A percentile compares a stretch with the other conserved stretches of the same genome.
Conservation (phyloP, 2,888 invertebrate species). For the Pogonocherus hispidulus region DNA sequence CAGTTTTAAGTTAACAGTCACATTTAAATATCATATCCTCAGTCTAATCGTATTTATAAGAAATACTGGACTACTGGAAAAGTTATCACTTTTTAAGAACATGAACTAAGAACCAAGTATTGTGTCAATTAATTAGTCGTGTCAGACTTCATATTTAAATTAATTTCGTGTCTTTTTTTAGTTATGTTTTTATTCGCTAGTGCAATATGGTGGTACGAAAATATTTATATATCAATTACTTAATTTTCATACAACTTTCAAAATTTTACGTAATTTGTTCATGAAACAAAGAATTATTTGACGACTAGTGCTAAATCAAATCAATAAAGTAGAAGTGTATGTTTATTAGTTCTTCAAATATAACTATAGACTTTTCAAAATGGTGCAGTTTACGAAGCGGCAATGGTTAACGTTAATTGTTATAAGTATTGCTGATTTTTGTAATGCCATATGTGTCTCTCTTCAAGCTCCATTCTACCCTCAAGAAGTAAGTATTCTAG, state of each 20-base stretch:
- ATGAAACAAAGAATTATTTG: constrained; percentile 16
- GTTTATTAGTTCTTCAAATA: neutral
- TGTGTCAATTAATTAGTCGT: neutral
- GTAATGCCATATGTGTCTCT: constrained; percentile 87
- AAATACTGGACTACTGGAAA: neutral
- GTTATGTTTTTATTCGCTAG: neutral
- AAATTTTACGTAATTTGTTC: constrained; percentile 54
- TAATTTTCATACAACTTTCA: constrained; percentile 63
- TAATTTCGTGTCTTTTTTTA: neutral
- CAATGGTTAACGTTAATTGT: constrained; percentile 85
- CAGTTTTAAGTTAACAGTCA: constrained; percentile 33
- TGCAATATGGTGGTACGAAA: constrained; percentile 62
- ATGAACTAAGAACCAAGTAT: neutral
- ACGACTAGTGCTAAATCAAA: neutral
- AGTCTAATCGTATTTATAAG: neutral
- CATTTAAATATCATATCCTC: constrained; percentile 24
- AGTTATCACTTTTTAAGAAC: constrained; percentile 5
- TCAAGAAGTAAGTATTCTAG: constrained; percentile 75
- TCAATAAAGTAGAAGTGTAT: neutral
- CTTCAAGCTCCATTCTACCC: constrained; percentile 91
- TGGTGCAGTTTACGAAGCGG: constrained; percentile 78
- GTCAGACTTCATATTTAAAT: neutral
- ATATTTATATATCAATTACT: constrained; percentile 64
- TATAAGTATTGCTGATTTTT: constrained; percentile 86
- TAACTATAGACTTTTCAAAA: constrained; percentile 61